Evolutionary conservation across 2,888 invertebrate genomes (phyloP), one percentile per base, ranked within the genome.

Genomic region (Tinea pellionella): DNA sequence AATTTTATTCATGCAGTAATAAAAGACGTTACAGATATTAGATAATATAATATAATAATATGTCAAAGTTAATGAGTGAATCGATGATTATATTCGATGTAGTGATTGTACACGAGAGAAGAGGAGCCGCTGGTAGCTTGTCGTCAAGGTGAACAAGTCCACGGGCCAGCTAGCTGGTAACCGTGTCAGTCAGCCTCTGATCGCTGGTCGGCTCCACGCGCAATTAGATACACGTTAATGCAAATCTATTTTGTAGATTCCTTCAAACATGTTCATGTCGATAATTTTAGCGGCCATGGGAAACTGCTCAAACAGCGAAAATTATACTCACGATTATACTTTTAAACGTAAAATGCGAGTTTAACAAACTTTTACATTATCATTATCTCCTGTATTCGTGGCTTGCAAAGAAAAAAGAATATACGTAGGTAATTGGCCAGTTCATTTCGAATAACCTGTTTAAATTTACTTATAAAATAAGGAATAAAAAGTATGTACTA

Each of bases 141-240:
- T 53, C 53, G 53, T 53, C 53, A 53, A 53, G 53, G 53, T 53
- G 53, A 53, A 18, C 53, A 9, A 18, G 53, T 53, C 6, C 11
- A 15, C 47, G 47, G 47, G 18, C 15, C 47, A 18, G 47, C 15
- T 53, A 6, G 24, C 19, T 24, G 53, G 18, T 53, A 53, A 16
- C 53, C 19, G 53, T 53, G 53, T 53, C 53, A 53, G 15, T 47
- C 47, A 47, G 47, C 16, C 47, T 6, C 47, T 9, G 37, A 37
- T 8, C 47, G 47, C 15, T 16, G 37, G 2, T 47, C 9, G 16
- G n/a, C 19, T 53, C 13, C 24, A 53, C 53, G 24, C 53, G 18
- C 24, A 53, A 53, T 53, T 53, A 53, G 53, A 53, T 24, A 53
- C 53, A 53, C 53, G 12, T 53, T 24, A 53, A 18, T 53, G 53